Evolutionary conservation across 2,113 vertebrate genomes (phyloP).

Genomic region (Panthera uncia): DNA sequence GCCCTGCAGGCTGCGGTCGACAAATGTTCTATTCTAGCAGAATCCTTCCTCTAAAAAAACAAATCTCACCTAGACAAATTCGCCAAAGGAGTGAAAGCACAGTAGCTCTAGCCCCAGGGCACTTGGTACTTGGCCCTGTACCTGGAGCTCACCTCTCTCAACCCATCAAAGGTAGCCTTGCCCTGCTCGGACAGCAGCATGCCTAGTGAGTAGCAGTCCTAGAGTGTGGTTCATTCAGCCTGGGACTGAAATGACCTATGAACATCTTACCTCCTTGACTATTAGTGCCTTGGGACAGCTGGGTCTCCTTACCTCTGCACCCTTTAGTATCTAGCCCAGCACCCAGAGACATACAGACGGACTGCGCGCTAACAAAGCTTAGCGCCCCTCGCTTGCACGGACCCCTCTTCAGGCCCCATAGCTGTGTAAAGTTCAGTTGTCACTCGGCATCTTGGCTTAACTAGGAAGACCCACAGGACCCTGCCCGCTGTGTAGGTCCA

Average conservation of each 20-base stretch:
- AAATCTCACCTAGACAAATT: not conserved
- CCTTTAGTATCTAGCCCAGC: not conserved
- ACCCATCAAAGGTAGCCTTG: not conserved
- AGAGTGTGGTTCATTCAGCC: not conserved
- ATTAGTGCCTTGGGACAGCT: too few relatives aligned
- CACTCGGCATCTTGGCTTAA: not conserved
- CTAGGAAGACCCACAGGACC: not conserved
- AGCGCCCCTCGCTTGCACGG: not conserved
- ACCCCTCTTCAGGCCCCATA: not conserved
- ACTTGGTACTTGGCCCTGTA: not conserved
- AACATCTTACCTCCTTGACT: not conserved
- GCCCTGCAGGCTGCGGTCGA: not conserved
- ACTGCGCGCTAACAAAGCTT: not conserved
- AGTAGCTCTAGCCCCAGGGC: not conserved
- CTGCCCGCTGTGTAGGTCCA: not conserved
- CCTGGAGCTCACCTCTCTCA: not conserved
- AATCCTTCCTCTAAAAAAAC: not conserved
- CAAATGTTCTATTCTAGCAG: not conserved
- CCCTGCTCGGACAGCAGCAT: not conserved
- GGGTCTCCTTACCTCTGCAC: not conserved
- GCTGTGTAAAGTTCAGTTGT: not conserved
- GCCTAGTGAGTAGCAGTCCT: not conserved
- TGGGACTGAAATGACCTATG: not conserved
- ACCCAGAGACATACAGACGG: not conserved
- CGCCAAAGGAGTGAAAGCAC: not conserved